phyloP scores from a whole-genome alignment of 2,888 invertebrate genomes.

The Vanessa cardui region DNA sequence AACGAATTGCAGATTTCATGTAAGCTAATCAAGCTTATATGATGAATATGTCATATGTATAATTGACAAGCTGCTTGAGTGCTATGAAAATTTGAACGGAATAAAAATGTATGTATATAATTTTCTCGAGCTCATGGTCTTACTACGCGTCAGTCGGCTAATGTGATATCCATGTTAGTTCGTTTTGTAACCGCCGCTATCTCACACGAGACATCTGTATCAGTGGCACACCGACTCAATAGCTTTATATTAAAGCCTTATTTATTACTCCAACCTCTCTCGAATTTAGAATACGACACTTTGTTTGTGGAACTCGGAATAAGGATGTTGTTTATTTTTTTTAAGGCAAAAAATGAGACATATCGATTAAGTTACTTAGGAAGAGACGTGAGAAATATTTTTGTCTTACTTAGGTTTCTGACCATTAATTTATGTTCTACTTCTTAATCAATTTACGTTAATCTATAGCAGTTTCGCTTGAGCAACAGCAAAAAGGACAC shows the following conservation, averaged over 20 bases:
- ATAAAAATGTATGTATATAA: conserved; percentile 36
- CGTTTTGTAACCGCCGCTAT: conserved; percentile 77
- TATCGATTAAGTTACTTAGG: conserved; percentile 29
- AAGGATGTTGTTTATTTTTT: conserved; percentile 45
- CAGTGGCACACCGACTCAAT: conserved; percentile 73
- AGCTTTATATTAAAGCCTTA: conserved; percentile 75
- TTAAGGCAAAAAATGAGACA: conserved; percentile 36
- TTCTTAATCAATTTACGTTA: background rate
- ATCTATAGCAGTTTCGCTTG: background rate
- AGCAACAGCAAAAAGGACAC: no score
- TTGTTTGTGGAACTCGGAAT: conserved; percentile 50
- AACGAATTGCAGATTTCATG: conserved; percentile 11
- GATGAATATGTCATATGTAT: conserved; percentile 10
- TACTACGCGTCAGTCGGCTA: conserved; percentile 61
- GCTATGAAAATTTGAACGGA: conserved; percentile 23
- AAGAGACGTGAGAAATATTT: conserved; percentile 24
- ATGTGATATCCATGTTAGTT: conserved; percentile 79
- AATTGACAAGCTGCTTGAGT: conserved; percentile 22
- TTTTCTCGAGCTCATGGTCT: conserved; percentile 48
- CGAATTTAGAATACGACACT: conserved; percentile 62
- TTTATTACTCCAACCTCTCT: conserved; percentile 70
- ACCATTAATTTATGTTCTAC: background rate
- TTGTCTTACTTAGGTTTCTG: background rate
- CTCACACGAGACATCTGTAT: conserved; percentile 75
- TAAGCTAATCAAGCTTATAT: conserved; percentile 16